Evolutionary conservation across 1,140 invertebrate species (phyloP).

Genomic region (Coenobita brevimanus): DNA sequence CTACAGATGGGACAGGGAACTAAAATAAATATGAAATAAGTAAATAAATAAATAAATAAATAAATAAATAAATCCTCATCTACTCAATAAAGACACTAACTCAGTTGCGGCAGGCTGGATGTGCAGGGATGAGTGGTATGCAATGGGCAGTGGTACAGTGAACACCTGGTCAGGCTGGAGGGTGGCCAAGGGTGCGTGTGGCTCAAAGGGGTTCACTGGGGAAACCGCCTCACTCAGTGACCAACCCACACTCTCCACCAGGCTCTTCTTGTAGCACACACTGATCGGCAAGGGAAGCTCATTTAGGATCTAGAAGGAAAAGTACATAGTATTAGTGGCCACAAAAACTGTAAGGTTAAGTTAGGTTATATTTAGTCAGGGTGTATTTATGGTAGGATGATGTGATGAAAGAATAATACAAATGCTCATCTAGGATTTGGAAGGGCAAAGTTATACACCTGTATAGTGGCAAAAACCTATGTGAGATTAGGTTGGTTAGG

Average conservation of each 20-base stretch:
- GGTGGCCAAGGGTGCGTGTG: slow-evolving; percentile 82
- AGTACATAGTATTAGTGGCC: no score
- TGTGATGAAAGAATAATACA: no score
- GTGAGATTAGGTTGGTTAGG: no score
- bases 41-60: background rate
- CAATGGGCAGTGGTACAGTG: slow-evolving; percentile 84
- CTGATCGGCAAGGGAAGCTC: slow-evolving; percentile 84
- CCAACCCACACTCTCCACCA: slow-evolving; percentile 39
- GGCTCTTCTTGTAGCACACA: slow-evolving; percentile 69
- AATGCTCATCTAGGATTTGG: no score
- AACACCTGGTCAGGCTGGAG: slow-evolving; percentile 83
- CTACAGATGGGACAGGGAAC: no score
- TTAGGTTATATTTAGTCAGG: no score
- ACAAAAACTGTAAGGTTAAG: no score
- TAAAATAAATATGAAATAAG: background rate
- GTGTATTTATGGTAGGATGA: no score
- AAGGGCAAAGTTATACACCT: no score
- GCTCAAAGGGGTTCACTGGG: slow-evolving; percentile 85
- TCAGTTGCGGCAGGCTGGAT: slow-evolving; percentile 83
- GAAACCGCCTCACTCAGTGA: slow-evolving; percentile 70
- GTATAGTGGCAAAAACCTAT: no score
- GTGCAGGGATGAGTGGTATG: slow-evolving; percentile 86
- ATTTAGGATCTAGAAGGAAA: slow-evolving; percentile 79
- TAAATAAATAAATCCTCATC: background rate
- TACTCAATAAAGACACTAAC: slow-evolving; percentile 75